A percentile compares a stretch with the other conserved stretches of the same genome.
These are phyloP conservation scores for Oophaga sylvatica DNA, from an alignment of 2,797 vertebrate genomes.

Conservation along the genomic window DNA sequence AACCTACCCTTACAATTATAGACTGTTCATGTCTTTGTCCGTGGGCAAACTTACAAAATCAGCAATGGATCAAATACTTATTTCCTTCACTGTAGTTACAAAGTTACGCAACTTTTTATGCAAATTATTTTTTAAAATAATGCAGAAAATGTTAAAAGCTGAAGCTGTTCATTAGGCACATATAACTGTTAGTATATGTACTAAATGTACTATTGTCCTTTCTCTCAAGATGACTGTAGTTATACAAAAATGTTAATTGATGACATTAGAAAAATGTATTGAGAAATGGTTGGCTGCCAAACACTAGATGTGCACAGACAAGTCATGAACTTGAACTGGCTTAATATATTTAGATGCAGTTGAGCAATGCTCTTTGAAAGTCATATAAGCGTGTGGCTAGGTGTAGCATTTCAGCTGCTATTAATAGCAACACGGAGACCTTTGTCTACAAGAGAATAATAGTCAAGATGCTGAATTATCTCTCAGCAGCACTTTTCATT, in stretches of 20 bases:
- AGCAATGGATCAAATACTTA: no score
- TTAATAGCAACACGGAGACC: constrained; percentile 30
- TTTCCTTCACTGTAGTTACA: no score
- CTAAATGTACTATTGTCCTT: background rate
- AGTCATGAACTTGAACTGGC: constrained; percentile 17
- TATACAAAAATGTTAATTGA: background rate
- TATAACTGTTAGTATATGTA: no score
- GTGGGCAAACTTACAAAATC: no score
- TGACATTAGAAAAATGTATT: no score
- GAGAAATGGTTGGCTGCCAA: background rate
- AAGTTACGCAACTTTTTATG: no score
- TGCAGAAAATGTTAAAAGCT: no score
- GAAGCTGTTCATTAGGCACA: no score
- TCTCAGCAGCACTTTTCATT: background rate
- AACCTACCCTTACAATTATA: no score
- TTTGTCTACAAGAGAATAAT: background rate
- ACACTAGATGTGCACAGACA: constrained; percentile 18
- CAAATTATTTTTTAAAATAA: no score
- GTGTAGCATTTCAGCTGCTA: constrained; percentile 37
- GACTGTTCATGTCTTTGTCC: no score
- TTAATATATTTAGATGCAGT: constrained; percentile 32
- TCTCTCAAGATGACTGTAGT: background rate
- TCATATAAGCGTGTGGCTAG: constrained; percentile 3
- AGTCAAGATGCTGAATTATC: background rate
- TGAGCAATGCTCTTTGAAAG: constrained; percentile 7